A percentile compares a stretch with the other conserved stretches of the same genome.
Conservation (phyloP, 2,113 vertebrate genomes). For the Cygnus atratus region DNA sequence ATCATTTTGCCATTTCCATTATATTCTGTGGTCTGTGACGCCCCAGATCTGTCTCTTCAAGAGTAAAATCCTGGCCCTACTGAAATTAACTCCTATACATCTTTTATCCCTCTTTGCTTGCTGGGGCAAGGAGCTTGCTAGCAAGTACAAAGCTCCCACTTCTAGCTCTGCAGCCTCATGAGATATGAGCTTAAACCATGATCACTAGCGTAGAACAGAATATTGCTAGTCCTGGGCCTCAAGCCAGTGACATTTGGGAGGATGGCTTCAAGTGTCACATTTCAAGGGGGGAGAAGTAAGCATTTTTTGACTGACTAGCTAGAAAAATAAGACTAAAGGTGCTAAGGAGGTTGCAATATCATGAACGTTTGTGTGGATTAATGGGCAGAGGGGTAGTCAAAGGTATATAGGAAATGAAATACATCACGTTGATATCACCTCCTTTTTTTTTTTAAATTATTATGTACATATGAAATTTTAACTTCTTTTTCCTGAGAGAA, state of each 20-base stretch:
- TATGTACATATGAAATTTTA: slow-evolving; percentile 49
- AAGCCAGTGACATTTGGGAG: slow-evolving; percentile 55
- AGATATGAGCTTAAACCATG: slow-evolving; percentile 21
- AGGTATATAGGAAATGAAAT: slow-evolving; percentile 15
- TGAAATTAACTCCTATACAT: background rate
- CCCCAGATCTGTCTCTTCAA: background rate
- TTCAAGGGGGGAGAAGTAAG: background rate
- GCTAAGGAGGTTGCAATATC: background rate
- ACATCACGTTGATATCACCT: background rate
- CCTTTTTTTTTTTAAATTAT: background rate
- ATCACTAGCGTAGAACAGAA: background rate
- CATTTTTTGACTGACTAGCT: background rate
- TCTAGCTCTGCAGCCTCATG: background rate
- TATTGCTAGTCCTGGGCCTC: slow-evolving; percentile 46
- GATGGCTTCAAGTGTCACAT: background rate
- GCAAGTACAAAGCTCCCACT: background rate
- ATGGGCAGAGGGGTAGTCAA: background rate
- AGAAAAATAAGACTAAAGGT: slow-evolving; percentile 11
- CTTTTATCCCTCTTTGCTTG: background rate
- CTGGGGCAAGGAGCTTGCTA: background rate
- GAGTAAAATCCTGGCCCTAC: background rate
- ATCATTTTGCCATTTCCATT: background rate
- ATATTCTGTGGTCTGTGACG: background rate
- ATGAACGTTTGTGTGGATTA: slow-evolving; percentile 8
- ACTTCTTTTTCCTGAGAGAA: slow-evolving; percentile 21